Conservation (phyloP, 2,797 vertebrate species). For the Anguilla marmorata region DNA sequence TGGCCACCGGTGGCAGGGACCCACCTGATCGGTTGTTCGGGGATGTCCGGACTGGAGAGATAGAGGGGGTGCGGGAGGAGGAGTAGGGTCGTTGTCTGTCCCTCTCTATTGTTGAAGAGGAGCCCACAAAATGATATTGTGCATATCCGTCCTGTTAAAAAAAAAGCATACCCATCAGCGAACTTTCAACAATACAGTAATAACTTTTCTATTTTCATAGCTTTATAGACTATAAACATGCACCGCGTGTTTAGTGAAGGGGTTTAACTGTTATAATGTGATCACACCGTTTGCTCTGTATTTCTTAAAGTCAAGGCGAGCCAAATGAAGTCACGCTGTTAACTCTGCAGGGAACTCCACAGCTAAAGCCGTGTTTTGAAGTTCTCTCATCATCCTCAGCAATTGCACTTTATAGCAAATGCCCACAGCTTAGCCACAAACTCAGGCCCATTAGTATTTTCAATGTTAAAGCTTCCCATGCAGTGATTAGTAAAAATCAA, state of each 20-base stretch:
- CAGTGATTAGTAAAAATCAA: conserved; percentile 12
- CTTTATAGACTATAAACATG: background rate
- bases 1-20: background rate
- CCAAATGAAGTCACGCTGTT: background rate
- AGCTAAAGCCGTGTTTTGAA: background rate
- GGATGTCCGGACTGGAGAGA: conserved; percentile 95
- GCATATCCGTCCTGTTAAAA: conserved; percentile 90
- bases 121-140: conserved; percentile 98
- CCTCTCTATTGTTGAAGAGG: conserved; percentile 96
- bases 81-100: conserved; percentile 97
- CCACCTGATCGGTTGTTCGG: conserved; percentile 99
- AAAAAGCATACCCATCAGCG: background rate
- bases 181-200: background rate
- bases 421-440: background rate
- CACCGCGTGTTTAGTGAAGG: background rate
- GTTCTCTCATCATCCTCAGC: background rate
- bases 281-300: background rate
- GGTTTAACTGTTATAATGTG: background rate
- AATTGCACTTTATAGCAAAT: background rate
- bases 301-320: background rate
- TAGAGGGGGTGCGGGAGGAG: conserved; percentile 93
- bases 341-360: background rate
- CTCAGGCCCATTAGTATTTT: background rate
- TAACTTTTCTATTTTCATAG: background rate
- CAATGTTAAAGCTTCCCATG: background rate